phyloP scores from a whole-genome alignment of 2,888 invertebrate genomes.

The Nephrotoma appendiculata region DNA sequence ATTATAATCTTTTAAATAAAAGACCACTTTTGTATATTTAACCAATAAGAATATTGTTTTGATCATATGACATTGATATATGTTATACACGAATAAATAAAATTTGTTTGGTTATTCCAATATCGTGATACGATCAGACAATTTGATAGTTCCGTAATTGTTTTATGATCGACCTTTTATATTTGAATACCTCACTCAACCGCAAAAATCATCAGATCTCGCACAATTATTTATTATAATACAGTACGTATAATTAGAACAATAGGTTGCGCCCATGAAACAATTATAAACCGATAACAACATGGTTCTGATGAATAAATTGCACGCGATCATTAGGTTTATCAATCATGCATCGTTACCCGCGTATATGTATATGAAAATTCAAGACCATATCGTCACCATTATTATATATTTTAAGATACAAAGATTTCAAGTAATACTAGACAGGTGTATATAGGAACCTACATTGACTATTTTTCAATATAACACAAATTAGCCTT shows the following conservation, averaged over 20 bases:
- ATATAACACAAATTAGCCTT: background rate
- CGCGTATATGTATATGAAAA: background rate
- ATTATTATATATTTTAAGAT: background rate
- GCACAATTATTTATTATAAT: background rate
- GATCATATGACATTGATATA: background rate
- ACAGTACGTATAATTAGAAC: background rate
- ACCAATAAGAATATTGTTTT: background rate
- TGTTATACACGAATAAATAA: background rate
- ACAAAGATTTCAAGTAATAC: background rate
- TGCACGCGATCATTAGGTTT: background rate
- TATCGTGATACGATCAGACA: background rate
- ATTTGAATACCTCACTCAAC: background rate
- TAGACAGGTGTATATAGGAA: background rate
- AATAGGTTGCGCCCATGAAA: background rate
- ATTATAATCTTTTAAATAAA: background rate
- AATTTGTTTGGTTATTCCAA: background rate
- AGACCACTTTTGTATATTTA: background rate
- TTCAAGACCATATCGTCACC: background rate
- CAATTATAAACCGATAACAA: background rate
- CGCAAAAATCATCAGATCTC: background rate
- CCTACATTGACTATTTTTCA: background rate
- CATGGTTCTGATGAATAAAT: background rate
- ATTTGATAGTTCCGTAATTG: background rate
- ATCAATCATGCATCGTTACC: background rate
- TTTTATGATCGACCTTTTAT: background rate